phyloP scores from a whole-genome alignment of 2,888 invertebrate genomes.

The Anarsia innoxiella region DNA sequence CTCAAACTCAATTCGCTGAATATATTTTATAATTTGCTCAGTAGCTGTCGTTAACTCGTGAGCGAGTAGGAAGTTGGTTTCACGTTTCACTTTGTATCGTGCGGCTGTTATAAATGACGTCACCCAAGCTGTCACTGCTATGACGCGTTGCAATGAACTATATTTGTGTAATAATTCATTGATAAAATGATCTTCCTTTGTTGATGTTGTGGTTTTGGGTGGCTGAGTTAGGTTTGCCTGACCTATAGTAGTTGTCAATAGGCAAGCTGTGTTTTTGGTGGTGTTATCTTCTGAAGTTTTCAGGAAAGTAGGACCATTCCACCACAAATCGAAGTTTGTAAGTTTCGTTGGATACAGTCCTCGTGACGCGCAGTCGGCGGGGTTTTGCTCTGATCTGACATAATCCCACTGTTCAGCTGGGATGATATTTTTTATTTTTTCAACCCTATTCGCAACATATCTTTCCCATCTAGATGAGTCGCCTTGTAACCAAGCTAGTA shows the following conservation, averaged over 20 bases:
- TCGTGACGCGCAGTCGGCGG: not conserved
- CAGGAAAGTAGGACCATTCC: conserved; percentile 1
- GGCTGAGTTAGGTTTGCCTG: not conserved
- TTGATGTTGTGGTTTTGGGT: conserved; percentile 17
- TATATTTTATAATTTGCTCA: not conserved
- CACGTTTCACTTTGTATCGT: not conserved
- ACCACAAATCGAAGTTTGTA: not conserved
- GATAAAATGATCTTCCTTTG: no score
- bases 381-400: no score
- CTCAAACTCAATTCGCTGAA: not conserved
- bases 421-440: not conserved
- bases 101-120: no score
- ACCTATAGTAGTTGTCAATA: not conserved
- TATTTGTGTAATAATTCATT: no score
- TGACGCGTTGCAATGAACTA: no score
- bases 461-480: not conserved
- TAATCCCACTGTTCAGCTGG: not conserved
- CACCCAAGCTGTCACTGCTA: no score
- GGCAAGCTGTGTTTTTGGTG: not conserved
- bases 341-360: not conserved
- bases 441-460: not conserved
- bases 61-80: no score
- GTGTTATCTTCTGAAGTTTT: not conserved
- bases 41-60: not conserved
- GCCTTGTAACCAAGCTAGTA: not conserved